These are phyloP conservation scores for Colostygia pectinataria DNA, from an alignment of 2,888 invertebrate species.

Conservation along the genomic window DNA sequence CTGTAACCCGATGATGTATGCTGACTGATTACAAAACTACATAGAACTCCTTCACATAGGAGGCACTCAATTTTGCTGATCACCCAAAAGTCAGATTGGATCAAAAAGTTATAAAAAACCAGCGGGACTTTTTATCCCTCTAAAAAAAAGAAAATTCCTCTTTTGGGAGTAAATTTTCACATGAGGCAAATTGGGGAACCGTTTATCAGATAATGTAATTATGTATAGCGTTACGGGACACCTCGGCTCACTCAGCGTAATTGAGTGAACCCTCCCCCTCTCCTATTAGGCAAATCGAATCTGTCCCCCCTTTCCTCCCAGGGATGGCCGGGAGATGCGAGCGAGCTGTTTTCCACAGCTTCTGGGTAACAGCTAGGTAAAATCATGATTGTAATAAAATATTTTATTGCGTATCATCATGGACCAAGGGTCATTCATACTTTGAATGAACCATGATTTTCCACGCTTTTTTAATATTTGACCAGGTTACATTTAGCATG, in stretches of 20 bases:
- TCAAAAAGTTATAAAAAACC: background rate
- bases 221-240: slow-evolving; percentile 74
- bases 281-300: slow-evolving; percentile 83
- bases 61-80: too few relatives aligned
- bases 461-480: too few relatives aligned
- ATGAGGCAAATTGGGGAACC: slow-evolving; percentile 38
- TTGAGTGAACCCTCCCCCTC: slow-evolving; percentile 64
- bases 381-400: background rate
- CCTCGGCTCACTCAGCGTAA: slow-evolving; percentile 74
- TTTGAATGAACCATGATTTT: too few relatives aligned
- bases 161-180: slow-evolving; percentile 28
- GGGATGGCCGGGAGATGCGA: slow-evolving; percentile 24
- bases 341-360: slow-evolving; percentile 26
- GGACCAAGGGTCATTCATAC: too few relatives aligned
- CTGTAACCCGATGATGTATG: too few relatives aligned
- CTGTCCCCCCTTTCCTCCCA: slow-evolving; percentile 49
- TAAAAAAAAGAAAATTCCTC: slow-evolving; percentile 1
- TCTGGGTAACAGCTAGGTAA: slow-evolving; percentile 1
- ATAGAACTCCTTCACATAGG: too few relatives aligned
- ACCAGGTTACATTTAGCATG: too few relatives aligned
- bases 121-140: background rate
- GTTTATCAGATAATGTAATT: slow-evolving; percentile 82
- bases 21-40: too few relatives aligned
- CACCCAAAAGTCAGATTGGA: too few relatives aligned
- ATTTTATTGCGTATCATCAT: too few relatives aligned